A percentile compares a stretch with the other conserved stretches of the same genome.
Conservation (phyloP, 2,888 invertebrate genomes). For the Stenotaenia linearis region DNA sequence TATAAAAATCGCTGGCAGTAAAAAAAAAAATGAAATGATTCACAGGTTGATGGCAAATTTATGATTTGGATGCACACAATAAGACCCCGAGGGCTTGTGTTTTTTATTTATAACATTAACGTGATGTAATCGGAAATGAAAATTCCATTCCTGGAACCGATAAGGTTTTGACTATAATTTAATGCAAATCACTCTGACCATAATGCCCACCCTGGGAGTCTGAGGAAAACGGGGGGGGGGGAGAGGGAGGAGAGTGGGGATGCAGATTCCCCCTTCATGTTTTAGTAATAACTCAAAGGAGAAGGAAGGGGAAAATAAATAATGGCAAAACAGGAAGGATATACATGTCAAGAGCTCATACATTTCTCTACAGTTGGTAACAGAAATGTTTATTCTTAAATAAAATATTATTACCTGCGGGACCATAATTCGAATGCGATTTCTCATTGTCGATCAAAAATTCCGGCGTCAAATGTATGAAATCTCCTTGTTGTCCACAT, state of each 20-base stretch:
- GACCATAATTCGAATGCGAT: conserved; percentile 41
- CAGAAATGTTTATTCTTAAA: background rate
- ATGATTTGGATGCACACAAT: background rate
- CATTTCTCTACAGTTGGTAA: background rate
- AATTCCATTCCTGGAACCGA: background rate
- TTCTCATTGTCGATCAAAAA: conserved; percentile 40
- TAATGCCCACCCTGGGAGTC: background rate
- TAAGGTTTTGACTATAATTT: background rate
- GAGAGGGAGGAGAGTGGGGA: background rate
- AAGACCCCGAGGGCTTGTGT: background rate
- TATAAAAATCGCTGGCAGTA: conserved; percentile 29
- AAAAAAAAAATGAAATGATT: background rate
- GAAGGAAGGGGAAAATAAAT: background rate
- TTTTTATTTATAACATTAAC: no score
- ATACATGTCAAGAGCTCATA: background rate
- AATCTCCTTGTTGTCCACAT: conserved; percentile 57
- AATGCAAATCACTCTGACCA: background rate
- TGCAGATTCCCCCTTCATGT: background rate
- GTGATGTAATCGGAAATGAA: background rate
- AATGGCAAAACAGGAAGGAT: background rate
- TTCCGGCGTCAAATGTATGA: conserved; percentile 51
- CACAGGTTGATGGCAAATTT: background rate
- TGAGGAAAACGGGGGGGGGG: no score
- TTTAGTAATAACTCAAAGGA: background rate
- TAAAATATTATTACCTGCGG: conserved; percentile 28